Base-by-base conservation (phyloP, 2,113 vertebrate species). In the Galemys pyrenaicus region DNA sequence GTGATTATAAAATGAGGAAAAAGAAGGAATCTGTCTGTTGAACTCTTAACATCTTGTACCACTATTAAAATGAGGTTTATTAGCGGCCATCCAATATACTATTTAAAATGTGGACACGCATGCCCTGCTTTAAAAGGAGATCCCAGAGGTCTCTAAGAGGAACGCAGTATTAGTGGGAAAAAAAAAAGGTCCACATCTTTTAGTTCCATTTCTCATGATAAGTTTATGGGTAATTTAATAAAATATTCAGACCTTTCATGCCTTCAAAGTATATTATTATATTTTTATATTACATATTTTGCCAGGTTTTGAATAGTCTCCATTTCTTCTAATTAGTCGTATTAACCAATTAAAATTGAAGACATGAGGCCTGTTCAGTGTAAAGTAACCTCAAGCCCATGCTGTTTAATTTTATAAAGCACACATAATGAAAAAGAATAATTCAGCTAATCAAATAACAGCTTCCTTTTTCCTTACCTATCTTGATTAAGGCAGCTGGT, bases 361-460 rank as follows among this genome's bases (percentile, higher is more conserved):
- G 51, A 13, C 35, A 71, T 22, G 81, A 65, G 95, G 60, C 32
- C 24, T 89, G 92, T 86, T 95, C 58, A 80, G 80, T 56, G 77
- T 94, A 94, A 92, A 86, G 41, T 78, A 56, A 73, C 89, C 54
- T 93, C 62, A 79, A 41, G 9, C 20, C 41, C 56, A 15, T 67
- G 67, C 73, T 32, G 15, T 93, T 92, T 97, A 91, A 94, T 24
- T 95, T 87, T 22, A 67, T 81, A 60, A 87, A 65, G 93, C n/a
- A 60, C 85, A 92, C 64, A 71, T 96, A 96, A 94, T 96, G 95
- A 96, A 96, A 97, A 95, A 95, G 91, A 92, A 94, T 96, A 96
- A 93, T 90, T 96, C 73, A 64, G 41, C 44, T 97, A 92, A 97
- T 89, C 64, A 94, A 62, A 94, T 75, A 74, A 78, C 4, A 82